Evolutionary conservation across 2,113 vertebrate genomes (phyloP).

Genomic region (Anseranas semipalmata): DNA sequence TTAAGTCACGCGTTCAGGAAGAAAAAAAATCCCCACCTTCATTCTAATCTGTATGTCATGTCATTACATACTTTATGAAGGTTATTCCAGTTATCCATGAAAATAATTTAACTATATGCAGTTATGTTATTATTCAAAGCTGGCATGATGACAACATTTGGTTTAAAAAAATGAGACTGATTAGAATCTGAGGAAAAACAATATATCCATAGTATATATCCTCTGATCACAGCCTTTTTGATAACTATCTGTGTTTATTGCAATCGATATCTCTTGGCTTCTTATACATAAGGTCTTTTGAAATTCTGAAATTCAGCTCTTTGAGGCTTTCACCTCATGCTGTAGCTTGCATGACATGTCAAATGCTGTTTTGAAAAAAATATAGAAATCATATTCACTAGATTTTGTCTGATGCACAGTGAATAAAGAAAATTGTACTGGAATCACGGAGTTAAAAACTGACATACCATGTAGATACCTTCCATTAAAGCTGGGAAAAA

Average conservation of each 20-base stretch:
- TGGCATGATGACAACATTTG: not conserved
- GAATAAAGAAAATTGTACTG: not conserved
- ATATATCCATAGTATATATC: not conserved
- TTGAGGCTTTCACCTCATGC: not conserved
- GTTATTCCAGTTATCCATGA: not conserved
- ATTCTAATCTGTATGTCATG: not conserved
- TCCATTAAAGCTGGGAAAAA: not conserved
- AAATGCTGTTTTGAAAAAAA: not conserved
- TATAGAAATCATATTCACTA: not conserved
- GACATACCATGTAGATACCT: not conserved
- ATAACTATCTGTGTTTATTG: not conserved
- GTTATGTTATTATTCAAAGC: not conserved
- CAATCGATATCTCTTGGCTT: not conserved
- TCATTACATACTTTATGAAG: not conserved
- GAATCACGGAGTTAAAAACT: not conserved
- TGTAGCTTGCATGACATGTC: not conserved
- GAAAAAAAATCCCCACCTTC: not conserved
- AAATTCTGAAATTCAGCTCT: not conserved
- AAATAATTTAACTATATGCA: not conserved
- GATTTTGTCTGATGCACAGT: not conserved
- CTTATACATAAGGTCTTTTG: not conserved
- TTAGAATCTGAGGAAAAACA: not conserved
- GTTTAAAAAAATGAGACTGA: not conserved
- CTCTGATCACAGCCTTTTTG: not conserved
- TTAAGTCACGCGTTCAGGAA: conserved; percentile 4